Conservation (phyloP, 2,113 vertebrate species). For the Erythrocercus mccallii region DNA sequence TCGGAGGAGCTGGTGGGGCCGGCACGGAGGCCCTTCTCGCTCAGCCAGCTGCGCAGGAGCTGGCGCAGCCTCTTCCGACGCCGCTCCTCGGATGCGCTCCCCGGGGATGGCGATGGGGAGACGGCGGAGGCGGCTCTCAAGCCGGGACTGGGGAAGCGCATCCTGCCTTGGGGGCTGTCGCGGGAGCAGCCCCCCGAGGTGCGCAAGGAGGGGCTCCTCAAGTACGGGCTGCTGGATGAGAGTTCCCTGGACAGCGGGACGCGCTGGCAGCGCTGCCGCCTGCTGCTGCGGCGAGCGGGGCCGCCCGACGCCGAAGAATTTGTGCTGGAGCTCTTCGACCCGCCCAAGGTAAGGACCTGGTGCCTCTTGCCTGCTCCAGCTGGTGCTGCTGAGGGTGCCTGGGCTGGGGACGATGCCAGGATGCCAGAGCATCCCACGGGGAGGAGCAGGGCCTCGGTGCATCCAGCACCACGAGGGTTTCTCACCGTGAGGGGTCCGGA, state of each 20-base stretch:
- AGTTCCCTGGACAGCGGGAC: slow-evolving; percentile 85
- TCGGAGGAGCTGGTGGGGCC: slow-evolving; percentile 76
- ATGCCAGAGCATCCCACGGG: rapidly evolving
- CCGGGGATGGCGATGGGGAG: slow-evolving; percentile 30
- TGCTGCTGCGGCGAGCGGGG: slow-evolving; percentile 82
- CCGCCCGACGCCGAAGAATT: slow-evolving; percentile 59
- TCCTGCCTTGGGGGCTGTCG: slow-evolving; percentile 74
- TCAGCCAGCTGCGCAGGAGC: slow-evolving; percentile 81
- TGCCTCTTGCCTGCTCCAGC: rapidly evolving
- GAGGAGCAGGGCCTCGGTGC: rapidly evolving
- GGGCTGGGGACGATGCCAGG: rapidly evolving
- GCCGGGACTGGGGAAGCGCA: slow-evolving; percentile 63
- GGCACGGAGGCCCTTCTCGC: slow-evolving; percentile 75
- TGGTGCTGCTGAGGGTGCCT: rapidly evolving
- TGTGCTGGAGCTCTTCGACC: slow-evolving; percentile 90
- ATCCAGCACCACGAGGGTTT: no score
- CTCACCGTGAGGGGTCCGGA: rapidly evolving
- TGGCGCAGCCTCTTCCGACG: slow-evolving; percentile 83
- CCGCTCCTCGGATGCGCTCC: slow-evolving; percentile 63
- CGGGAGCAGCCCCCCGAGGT: slow-evolving; percentile 73
- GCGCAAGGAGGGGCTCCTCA: slow-evolving; percentile 86
- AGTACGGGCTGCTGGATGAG: slow-evolving; percentile 90
- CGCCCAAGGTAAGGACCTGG: slow-evolving; percentile 86
- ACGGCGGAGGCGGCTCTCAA: slow-evolving; percentile 3
- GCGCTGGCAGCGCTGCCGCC: slow-evolving; percentile 87